These are phyloP conservation scores for Craterocephalus amniculus DNA, from an alignment of 2,797 vertebrate species.

Conservation along the genomic window DNA sequence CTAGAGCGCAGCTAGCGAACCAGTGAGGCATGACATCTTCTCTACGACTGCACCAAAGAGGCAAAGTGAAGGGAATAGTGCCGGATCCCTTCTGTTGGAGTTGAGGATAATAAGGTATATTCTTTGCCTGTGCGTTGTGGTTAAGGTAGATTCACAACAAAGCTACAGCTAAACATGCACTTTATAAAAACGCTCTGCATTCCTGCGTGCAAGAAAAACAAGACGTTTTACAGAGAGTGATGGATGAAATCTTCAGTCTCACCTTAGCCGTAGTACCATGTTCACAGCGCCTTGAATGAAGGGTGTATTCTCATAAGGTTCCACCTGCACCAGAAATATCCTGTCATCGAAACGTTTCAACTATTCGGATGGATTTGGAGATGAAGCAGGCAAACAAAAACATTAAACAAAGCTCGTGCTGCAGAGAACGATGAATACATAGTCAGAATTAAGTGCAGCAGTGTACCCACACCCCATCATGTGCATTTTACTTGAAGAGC, in stretches of 20 bases:
- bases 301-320: constrained; percentile 82
- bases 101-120: constrained; percentile 38
- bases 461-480: neutral
- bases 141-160: constrained; percentile 14
- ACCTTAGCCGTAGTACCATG: constrained; percentile 98
- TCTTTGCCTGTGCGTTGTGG: constrained; percentile 14
- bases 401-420: neutral
- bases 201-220: neutral
- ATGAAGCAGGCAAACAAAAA: neutral
- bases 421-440: constrained; percentile 7
- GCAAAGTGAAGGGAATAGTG: constrained; percentile 31
- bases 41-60: constrained; percentile 16
- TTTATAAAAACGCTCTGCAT: neutral
- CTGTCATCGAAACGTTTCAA: constrained; percentile 26
- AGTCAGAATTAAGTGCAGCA: constrained; percentile 10
- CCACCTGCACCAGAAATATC: constrained; percentile 81
- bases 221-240: neutral
- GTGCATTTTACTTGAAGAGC: constrained; percentile 9
- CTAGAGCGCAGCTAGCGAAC: constrained; percentile 37
- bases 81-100: constrained; percentile 30
- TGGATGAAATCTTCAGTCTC: constrained; percentile 65
- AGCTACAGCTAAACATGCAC: neutral
- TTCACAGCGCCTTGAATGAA: constrained; percentile 89
- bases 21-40: constrained; percentile 78
- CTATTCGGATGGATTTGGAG: neutral